Conservation (phyloP, 2,113 vertebrate genomes). For the Chloropsis cyanopogon region DNA sequence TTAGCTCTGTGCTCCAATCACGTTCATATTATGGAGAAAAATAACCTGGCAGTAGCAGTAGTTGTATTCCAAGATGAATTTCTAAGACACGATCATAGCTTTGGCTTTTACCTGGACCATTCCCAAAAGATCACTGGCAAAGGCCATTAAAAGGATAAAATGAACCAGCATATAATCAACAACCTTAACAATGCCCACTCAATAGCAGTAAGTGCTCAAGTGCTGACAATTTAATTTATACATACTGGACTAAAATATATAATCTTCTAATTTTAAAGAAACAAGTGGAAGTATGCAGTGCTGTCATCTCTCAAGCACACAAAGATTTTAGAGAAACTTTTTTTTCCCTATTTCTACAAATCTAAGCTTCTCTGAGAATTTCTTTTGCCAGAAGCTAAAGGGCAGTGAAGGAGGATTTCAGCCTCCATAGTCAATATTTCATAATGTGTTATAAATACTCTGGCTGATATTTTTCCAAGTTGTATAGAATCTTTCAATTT, state of each 20-base stretch:
- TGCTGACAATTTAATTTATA: background rate
- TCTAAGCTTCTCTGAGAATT: background rate
- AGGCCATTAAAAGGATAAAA: background rate
- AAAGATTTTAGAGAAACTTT: background rate
- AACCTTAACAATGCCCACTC: background rate
- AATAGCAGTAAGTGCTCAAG: background rate
- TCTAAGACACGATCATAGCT: background rate
- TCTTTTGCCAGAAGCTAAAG: background rate
- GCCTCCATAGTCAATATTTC: background rate
- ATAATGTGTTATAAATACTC: background rate
- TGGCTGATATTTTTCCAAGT: background rate
- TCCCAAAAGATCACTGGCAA: background rate
- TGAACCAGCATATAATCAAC: background rate
- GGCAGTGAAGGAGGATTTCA: background rate
- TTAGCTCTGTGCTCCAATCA: background rate
- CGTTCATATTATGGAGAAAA: background rate
- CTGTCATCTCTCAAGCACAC: background rate
- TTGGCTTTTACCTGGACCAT: background rate
- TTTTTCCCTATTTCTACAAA: background rate
- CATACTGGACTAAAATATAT: background rate
- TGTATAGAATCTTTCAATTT: background rate
- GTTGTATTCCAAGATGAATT: background rate
- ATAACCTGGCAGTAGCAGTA: background rate
- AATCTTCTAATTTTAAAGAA: background rate
- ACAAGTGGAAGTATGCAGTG: background rate